phyloP scores from a whole-genome alignment of 2,888 invertebrate genomes.

The Aphodius sticticus region DNA sequence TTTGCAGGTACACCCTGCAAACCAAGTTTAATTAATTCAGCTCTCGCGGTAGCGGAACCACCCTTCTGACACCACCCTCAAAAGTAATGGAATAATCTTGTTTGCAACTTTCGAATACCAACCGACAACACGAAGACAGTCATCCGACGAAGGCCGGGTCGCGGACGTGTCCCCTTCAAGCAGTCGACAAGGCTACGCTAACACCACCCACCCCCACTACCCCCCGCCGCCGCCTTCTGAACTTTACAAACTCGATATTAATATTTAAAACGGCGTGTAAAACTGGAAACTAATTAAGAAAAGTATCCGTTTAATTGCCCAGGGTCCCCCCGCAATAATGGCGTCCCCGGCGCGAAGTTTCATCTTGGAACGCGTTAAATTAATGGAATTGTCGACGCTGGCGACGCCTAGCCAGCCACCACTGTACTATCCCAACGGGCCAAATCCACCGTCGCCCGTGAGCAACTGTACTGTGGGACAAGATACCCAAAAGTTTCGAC shows the following conservation, averaged over 20 bases:
- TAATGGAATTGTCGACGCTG: constrained; percentile 59
- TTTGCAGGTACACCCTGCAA: background rate
- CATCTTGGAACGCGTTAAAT: constrained; percentile 57
- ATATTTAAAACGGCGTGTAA: constrained; percentile 56
- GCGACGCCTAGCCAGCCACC: constrained; percentile 40
- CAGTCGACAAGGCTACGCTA: background rate
- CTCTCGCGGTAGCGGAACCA: background rate
- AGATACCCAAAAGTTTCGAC: background rate
- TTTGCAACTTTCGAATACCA: constrained; percentile 39
- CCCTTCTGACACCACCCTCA: background rate
- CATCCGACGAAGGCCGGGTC: background rate
- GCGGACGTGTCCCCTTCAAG: background rate
- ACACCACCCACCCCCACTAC: background rate
- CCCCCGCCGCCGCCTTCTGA: constrained; percentile 34
- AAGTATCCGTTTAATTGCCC: constrained; percentile 59
- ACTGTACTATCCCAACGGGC: background rate
- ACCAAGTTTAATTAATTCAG: background rate
- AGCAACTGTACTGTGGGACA: background rate
- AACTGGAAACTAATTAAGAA: constrained; percentile 60
- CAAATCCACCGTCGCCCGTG: background rate
- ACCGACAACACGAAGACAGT: constrained; percentile 4
- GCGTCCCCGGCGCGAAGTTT: constrained; percentile 48
- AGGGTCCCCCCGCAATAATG: constrained; percentile 53
- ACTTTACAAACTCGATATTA: constrained; percentile 49
- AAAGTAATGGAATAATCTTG: constrained; percentile 45